These are phyloP conservation scores for Helicolenus hilgendorfi DNA, from an alignment of 2,797 vertebrate genomes.

Conservation along the genomic window DNA sequence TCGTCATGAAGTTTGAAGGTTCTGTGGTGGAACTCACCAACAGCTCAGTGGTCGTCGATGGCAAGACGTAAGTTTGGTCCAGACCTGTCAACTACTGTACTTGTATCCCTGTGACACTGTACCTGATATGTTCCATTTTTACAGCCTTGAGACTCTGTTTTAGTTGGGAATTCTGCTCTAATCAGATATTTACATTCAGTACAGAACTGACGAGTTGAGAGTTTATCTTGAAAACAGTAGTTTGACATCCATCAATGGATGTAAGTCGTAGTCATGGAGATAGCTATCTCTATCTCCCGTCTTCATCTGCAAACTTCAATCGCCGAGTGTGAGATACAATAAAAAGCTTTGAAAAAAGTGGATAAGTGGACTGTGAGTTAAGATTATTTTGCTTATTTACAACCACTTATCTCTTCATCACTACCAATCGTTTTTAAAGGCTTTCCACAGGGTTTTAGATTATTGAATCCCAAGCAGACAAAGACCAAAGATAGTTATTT, in stretches of 20 bases:
- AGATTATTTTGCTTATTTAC: not conserved
- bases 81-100: not conserved
- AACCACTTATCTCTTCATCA: not conserved
- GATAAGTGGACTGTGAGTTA: not conserved
- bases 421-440: not conserved
- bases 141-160: not conserved
- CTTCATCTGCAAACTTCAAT: not conserved
- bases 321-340: not conserved
- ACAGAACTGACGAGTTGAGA: not conserved
- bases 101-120: not conserved
- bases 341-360: not conserved
- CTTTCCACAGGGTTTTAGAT: not conserved
- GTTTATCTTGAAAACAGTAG: not conserved
- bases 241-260: not conserved
- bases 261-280: not conserved
- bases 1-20: conserved; percentile 86
- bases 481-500: not conserved
- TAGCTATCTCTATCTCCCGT: not conserved
- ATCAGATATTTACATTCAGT: not conserved
- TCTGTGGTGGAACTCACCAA: conserved; percentile 82
- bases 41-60: conserved; percentile 75
- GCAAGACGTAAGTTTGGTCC: conserved; percentile 83
- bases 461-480: not conserved
- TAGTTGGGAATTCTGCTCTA: not conserved
- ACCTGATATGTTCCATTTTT: not conserved